These are phyloP conservation scores for Heliconius erato DNA, from an alignment of 2,888 invertebrate genomes.

Conservation along the genomic window DNA sequence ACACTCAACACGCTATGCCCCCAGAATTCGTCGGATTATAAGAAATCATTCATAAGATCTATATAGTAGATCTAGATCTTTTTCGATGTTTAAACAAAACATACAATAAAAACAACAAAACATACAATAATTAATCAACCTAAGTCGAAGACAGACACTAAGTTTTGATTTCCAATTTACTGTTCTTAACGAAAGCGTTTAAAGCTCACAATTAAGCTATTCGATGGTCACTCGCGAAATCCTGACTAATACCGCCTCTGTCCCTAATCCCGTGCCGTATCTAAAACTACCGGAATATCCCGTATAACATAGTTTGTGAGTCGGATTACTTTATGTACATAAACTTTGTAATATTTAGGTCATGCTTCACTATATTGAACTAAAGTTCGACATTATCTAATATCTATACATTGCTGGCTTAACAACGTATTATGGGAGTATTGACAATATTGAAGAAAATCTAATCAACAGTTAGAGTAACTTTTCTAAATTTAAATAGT, in stretches of 20 bases:
- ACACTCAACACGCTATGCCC: too few species aligned
- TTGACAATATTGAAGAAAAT: not conserved
- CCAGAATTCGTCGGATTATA: not conserved
- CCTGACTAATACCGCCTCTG: slow-evolving; percentile 55
- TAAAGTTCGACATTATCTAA: slow-evolving; percentile 17
- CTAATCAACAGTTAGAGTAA: not conserved
- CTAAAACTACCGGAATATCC: slow-evolving; percentile 57
- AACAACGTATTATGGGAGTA: not conserved
- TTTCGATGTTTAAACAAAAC: not conserved
- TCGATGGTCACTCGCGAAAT: slow-evolving; percentile 56
- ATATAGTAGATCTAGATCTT: not conserved
- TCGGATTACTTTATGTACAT: slow-evolving; percentile 52
- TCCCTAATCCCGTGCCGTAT: slow-evolving; percentile 59
- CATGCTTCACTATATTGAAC: slow-evolving; percentile 30
- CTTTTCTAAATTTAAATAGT: not conserved
- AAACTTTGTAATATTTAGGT: slow-evolving; percentile 46
- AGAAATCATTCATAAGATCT: not conserved
- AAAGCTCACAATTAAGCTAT: slow-evolving; percentile 62
- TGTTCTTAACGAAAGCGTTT: slow-evolving; percentile 57
- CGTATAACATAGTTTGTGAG: slow-evolving; percentile 57
- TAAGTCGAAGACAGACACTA: not conserved
- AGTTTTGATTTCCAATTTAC: slow-evolving; percentile 35
- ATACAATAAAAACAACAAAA: not conserved
- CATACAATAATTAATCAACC: not conserved
- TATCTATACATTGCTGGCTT: slow-evolving; percentile 5